These are phyloP conservation scores for Neodiprion fabricii DNA, from an alignment of 1,140 invertebrate genomes.

Conservation along the genomic window DNA sequence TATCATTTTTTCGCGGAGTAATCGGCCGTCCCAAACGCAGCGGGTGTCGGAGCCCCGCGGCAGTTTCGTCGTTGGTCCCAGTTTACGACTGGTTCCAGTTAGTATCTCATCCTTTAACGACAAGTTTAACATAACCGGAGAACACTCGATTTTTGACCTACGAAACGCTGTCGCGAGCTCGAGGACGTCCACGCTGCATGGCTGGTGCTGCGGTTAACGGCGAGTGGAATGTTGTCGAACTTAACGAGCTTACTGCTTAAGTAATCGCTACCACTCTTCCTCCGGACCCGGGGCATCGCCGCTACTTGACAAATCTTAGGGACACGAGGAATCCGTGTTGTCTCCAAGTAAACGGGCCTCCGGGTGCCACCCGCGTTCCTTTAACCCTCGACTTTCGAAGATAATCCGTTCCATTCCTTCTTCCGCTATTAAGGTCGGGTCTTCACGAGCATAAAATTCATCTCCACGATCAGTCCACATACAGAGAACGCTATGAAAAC, in stretches of 20 bases:
- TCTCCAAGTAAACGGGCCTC: background rate
- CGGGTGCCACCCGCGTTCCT: background rate
- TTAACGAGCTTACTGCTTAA: slow-evolving; percentile 7
- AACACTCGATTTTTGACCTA: slow-evolving; percentile 4
- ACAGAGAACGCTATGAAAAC: too few relatives aligned
- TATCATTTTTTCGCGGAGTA: slow-evolving; percentile 2
- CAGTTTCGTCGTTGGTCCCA: background rate
- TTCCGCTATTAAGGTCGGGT: too few relatives aligned
- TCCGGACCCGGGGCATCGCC: background rate
- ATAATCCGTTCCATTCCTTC: too few relatives aligned
- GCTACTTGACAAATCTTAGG: background rate
- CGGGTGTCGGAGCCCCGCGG: background rate
- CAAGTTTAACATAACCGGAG: slow-evolving; percentile 4
- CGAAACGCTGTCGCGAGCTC: background rate
- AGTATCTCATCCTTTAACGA: slow-evolving; percentile 5
- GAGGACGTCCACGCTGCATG: background rate
- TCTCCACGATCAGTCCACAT: too few relatives aligned
- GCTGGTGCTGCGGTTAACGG: background rate
- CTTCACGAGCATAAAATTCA: too few relatives aligned
- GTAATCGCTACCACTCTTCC: slow-evolving; percentile 3
- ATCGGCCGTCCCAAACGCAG: background rate
- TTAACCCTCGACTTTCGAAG: background rate
- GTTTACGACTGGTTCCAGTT: slow-evolving; percentile 2
- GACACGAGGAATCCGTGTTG: background rate
- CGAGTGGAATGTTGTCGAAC: slow-evolving; percentile 6